phyloP scores from a whole-genome alignment of 2,888 invertebrate genomes.

The Andrena fulva region DNA sequence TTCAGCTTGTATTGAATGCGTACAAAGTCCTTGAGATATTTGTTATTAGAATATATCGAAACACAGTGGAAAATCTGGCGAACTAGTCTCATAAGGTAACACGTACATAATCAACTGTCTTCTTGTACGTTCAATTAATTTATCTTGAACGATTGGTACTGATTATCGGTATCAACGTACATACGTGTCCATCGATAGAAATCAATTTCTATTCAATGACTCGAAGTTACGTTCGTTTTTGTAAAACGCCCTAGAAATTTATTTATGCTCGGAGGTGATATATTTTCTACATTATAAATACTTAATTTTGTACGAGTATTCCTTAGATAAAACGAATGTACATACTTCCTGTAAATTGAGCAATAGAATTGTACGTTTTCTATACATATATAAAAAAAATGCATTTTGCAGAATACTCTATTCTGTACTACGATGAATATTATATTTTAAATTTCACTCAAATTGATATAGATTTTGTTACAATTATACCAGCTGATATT shows the following conservation, averaged over 20 bases:
- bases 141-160: background rate
- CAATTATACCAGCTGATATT: slow-evolving; percentile 19
- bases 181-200: background rate
- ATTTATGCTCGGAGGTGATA: slow-evolving; percentile 26
- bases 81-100: slow-evolving; percentile 20
- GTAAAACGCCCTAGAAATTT: slow-evolving; percentile 6
- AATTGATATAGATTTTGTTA: slow-evolving; percentile 25
- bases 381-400: slow-evolving; percentile 1
- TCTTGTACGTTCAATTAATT: slow-evolving; percentile 17
- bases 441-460: slow-evolving; percentile 18
- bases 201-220: slow-evolving; percentile 16
- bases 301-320: slow-evolving; percentile 46
- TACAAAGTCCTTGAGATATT: background rate
- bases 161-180: background rate
- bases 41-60: background rate
- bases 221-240: background rate
- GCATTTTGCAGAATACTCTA: slow-evolving; percentile 7
- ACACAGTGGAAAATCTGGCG: slow-evolving; percentile 4
- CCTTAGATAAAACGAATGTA: slow-evolving; percentile 23
- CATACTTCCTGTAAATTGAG: slow-evolving; percentile 30
- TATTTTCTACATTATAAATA: slow-evolving; percentile 40
- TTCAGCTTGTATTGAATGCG: background rate
- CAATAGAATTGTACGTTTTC: slow-evolving; percentile 28
- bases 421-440: slow-evolving; percentile 17
- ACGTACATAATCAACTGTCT: background rate